Base-by-base conservation (phyloP, 2,797 vertebrate species). In the Huso huso region DNA sequence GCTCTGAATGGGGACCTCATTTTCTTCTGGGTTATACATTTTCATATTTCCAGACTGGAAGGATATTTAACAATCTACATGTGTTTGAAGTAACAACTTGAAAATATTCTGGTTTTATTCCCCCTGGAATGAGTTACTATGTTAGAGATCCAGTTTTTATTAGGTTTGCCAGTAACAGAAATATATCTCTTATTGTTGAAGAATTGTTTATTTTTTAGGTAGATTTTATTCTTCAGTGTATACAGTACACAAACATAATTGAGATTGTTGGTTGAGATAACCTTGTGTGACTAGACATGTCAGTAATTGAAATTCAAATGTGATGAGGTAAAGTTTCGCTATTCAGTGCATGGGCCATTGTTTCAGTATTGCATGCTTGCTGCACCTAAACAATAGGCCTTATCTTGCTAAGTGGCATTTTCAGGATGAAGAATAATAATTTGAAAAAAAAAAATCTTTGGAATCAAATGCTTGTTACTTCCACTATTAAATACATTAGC, bases 251-350 rank as follows among this genome's bases (percentile, higher is more conserved):
- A 58, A 58, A 58, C 6, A 58, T 58, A 58, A n/a, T n/a, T 37
- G 23, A 3, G 23, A 37, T 62, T 62, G 61, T 12, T 37, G 79
- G 81, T 9, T 73, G 74, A 78, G 76, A 83, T 70, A 69, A 71
- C 74, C 62, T 71, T 79, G 75, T 77, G 76, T 71, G 77, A 77
- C 75, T 77, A 75, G 70, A 79, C 74, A 73, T 73, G 74, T 75
- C 78, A 76, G 82, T 85, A 71, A 84, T 83, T 83, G 81, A 87
- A 81, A 90, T 89, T 88, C 87, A 81, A 76, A 85, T 84, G 80
- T 83, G 84, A 86, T 51, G 48, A 87, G 80, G 78, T 77, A 76
- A 80, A 85, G 78, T 78, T 78, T 80, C 77, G 69, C 75, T 74
- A 63, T 84, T 86, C 81, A 78, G 70, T 18, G 6, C 9, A 66